phyloP scores from a whole-genome alignment of 2,113 vertebrate genomes.

The Nestor notabilis region DNA sequence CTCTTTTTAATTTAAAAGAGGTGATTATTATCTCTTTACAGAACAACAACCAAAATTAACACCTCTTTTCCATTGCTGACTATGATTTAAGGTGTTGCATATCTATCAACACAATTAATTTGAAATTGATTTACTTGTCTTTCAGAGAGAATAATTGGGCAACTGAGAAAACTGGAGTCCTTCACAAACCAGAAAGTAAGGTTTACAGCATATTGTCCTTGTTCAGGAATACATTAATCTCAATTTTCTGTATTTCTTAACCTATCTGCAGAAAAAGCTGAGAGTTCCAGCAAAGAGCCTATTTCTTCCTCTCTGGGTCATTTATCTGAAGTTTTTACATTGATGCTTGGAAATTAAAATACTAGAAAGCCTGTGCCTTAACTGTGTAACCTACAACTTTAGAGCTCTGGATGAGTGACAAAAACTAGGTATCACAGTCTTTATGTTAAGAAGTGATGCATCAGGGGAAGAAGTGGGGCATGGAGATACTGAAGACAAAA shows the following conservation, averaged over 20 bases:
- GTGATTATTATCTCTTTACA: slow-evolving; percentile 57
- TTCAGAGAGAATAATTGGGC: not conserved
- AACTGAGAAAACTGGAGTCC: not conserved
- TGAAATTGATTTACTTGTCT: not conserved
- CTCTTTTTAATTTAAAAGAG: slow-evolving; percentile 46
- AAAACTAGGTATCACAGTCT: not conserved
- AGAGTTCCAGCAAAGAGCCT: not conserved
- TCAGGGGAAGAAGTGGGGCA: not conserved
- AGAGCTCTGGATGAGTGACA: slow-evolving; percentile 13
- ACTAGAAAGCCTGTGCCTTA: not conserved
- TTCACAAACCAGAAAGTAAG: not conserved
- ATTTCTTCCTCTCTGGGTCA: not conserved
- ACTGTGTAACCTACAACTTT: not conserved
- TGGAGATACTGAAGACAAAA: slow-evolving; percentile 5
- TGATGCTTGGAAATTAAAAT: slow-evolving; percentile 37
- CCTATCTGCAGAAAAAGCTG: not conserved
- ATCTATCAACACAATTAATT: slow-evolving; percentile 47
- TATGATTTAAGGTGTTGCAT: not conserved
- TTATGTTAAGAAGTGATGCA: not conserved
- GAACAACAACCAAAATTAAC: slow-evolving; percentile 38
- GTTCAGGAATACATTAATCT: not conserved
- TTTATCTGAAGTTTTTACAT: slow-evolving; percentile 15
- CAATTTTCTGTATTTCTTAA: not conserved
- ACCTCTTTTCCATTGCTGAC: slow-evolving; percentile 25
- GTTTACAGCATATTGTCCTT: not conserved